Evolutionary conservation across 2,888 invertebrate genomes (phyloP), one percentile per base, ranked within the genome.

Genomic region (Cantharis nigra): DNA sequence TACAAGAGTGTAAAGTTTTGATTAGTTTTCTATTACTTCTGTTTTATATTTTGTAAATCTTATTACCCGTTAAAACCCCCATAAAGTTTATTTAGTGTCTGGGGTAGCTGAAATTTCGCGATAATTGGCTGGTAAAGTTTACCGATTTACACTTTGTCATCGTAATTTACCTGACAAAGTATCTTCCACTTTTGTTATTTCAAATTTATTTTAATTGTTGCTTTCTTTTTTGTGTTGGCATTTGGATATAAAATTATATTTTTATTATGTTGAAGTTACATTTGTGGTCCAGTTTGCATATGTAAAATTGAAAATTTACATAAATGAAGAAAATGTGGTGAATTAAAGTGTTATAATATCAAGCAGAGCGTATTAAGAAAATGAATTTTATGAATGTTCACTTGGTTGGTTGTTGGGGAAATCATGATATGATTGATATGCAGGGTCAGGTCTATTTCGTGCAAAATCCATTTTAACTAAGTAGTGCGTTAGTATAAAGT

Each of bases 391-490:
- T 72, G 63, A 33, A 33, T 33, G 20, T 67, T 69, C 33, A 33
- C 13, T 26, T 26, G 26, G 26, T 69, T 69, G 18, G 70, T 16
- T 33, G n/a, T 14, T 26, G 10, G 63, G 69, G 30, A 74, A 69
- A 62, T 28, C 62, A 74, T 33, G 74, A 74, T 63, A 18, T 62
- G 71, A 81, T 81, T 80, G 80, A 82, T 81, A 82, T 81, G 82
- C 82, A 70, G 78, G 82, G 81, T 82, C 82, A 82, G 80, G 82
- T 80, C 79, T 82, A 76, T 77, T 79, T 75, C 79, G 74, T 74
- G 74, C 71, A 74, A 79, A 82, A 81, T 81, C 82, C 79, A 79
- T 82, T 78, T 82, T 80, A 80, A 78, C 80, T 78, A 81, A 82
- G 79, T 77, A 77, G 69, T 65, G 65, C 65, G 73, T 74, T 71